Percentiles rank a stretch among this genome's conserved stretches.
These are phyloP conservation scores for Hylaeus anthracinus DNA, from an alignment of 1,140 invertebrate species.

Conservation along the genomic window DNA sequence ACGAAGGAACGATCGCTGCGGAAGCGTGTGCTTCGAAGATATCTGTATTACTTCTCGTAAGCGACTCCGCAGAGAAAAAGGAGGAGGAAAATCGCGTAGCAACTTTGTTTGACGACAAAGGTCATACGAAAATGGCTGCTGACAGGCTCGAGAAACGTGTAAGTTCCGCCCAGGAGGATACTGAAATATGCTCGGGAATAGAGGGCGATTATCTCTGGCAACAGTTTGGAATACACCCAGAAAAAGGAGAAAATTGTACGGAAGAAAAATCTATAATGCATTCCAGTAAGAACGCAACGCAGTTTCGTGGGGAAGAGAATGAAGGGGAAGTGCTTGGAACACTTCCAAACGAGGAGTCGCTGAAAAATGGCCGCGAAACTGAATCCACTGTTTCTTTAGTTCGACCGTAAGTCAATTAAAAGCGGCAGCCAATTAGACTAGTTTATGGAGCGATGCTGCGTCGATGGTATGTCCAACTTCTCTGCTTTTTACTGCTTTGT, in stretches of 20 bases:
- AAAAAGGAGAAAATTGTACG: constrained; percentile 13
- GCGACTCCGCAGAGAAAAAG: neutral
- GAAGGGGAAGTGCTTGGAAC: constrained; percentile 15
- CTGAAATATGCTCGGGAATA: constrained; percentile 23
- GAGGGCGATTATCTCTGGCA: constrained; percentile 34
- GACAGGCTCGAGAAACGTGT: neutral
- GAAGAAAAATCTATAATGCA: constrained; percentile 35
- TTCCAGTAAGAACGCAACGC: neutral
- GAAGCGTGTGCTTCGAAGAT: too few relatives aligned
- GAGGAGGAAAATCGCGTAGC: neutral
- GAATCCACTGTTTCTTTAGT: neutral
- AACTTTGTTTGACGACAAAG: neutral
- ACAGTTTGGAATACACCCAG: constrained; percentile 6
- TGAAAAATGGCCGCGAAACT: neutral
- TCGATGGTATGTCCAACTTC: neutral
- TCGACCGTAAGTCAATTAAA: constrained; percentile 28
- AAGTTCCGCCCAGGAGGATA: neutral
- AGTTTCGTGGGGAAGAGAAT: neutral
- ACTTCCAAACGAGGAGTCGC: neutral
- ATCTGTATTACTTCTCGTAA: too few relatives aligned
- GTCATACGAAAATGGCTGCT: neutral
- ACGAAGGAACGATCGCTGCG: neutral
- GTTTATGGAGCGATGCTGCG: too few relatives aligned
- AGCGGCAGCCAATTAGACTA: neutral
- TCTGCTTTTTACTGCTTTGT: too few relatives aligned